Conservation (phyloP, 2,888 invertebrate genomes). For the Caenorhabditis sp. region DNA sequence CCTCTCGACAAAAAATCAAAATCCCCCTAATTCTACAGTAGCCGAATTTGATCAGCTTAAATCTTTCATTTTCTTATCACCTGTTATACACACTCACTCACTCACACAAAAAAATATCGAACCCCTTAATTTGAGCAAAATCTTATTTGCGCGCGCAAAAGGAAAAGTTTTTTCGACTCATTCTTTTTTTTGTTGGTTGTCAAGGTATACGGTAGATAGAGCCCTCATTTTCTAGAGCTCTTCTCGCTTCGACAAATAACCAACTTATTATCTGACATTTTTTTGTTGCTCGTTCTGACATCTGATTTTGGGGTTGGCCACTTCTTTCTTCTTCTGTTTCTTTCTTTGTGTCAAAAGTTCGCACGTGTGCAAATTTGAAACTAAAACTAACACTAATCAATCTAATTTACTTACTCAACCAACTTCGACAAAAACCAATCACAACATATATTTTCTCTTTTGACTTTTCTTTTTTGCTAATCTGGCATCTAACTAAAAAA, state of each 20-base stretch:
- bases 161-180: too few species aligned
- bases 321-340: not conserved
- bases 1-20: too few species aligned
- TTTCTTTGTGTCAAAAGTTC: not conserved
- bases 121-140: not conserved
- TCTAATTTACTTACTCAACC: not conserved
- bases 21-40: too few species aligned
- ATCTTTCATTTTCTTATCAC: not conserved
- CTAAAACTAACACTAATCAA: conserved; percentile 13
- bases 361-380: not conserved
- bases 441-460: not conserved
- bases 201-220: not conserved
- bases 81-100: not conserved
- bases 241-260: not conserved
- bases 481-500: conserved; percentile 4
- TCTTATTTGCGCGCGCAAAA: not conserved
- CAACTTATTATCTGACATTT: too few species aligned
- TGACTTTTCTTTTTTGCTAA: not conserved
- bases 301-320: not conserved
- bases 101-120: not conserved
- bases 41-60: too few species aligned
- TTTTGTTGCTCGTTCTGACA: not conserved
- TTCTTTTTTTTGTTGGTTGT: not conserved
- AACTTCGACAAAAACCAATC: not conserved
- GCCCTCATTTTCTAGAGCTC: not conserved